These are phyloP conservation scores for Drosophila phalerata DNA, from an alignment of 2,888 invertebrate genomes.

Conservation along the genomic window DNA sequence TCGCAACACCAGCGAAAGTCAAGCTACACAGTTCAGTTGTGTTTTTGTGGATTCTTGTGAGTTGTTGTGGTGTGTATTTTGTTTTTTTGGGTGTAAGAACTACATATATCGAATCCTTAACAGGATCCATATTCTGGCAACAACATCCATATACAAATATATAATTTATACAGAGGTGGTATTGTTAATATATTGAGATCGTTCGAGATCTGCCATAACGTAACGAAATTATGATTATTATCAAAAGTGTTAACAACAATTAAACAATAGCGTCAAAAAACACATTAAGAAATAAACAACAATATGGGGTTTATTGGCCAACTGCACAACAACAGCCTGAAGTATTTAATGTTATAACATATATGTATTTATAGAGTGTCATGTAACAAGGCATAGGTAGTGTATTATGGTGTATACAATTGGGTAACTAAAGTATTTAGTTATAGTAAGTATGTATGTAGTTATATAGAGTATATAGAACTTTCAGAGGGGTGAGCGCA, in stretches of 20 bases:
- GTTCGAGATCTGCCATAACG: constrained; percentile 46
- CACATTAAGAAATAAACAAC: constrained; percentile 71
- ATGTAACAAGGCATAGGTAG: constrained; percentile 50
- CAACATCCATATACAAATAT: constrained; percentile 62
- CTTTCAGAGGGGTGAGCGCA: constrained; percentile 62
- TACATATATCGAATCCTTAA: constrained; percentile 49
- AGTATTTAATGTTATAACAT: constrained; percentile 45
- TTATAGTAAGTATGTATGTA: constrained; percentile 29
- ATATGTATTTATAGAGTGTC: constrained; percentile 48
- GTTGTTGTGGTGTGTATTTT: constrained; percentile 17
- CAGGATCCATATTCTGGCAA: constrained; percentile 30
- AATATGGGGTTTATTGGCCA: constrained; percentile 55
- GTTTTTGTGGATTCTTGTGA: constrained; percentile 8
- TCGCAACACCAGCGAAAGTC: constrained; percentile 73
- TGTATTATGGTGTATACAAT: constrained; percentile 28
- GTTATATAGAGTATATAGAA: constrained; percentile 19
- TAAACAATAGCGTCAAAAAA: constrained; percentile 52
- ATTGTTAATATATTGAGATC: constrained; percentile 2
- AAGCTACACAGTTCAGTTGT: constrained; percentile 55
- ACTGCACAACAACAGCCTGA: constrained; percentile 56
- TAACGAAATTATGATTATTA: constrained; percentile 58
- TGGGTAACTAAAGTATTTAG: constrained; percentile 33
- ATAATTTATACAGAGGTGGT: constrained; percentile 53
- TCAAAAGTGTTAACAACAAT: constrained; percentile 73
- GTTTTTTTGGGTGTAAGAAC: constrained; percentile 40